Evolutionary conservation across 2,888 invertebrate species (phyloP).

Genomic region (Trichogramma dendrolimi): DNA sequence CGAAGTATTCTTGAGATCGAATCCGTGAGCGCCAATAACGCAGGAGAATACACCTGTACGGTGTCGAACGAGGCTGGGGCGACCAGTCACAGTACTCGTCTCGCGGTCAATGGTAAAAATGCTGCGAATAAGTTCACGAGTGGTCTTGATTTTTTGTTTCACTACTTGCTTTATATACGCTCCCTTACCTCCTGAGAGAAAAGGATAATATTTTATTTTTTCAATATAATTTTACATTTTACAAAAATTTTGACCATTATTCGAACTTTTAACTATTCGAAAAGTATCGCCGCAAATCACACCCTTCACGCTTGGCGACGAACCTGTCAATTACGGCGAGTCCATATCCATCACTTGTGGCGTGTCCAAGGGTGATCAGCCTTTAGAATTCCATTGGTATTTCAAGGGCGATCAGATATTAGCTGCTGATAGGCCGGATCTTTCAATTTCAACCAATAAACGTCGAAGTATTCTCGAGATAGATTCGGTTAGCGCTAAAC

Average conservation of each 20-base stretch:
- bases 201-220: too few relatives aligned
- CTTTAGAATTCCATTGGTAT: constrained; percentile 70
- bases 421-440: constrained; percentile 44
- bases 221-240: too few relatives aligned
- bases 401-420: constrained; percentile 62
- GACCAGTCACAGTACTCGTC: constrained; percentile 63
- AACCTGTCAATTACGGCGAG: constrained; percentile 66
- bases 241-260: background rate
- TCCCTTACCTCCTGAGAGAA: background rate
- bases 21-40: constrained; percentile 66
- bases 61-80: constrained; percentile 70
- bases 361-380: constrained; percentile 70
- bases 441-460: constrained; percentile 53
- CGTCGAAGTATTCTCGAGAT: constrained; percentile 58
- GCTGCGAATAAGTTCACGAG: background rate
- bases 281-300: constrained; percentile 70
- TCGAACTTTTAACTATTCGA: background rate
- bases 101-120: constrained; percentile 69
- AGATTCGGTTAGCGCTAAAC: constrained; percentile 54
- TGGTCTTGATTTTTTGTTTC: background rate
- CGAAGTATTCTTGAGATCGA: constrained; percentile 65
- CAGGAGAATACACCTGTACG: constrained; percentile 72
- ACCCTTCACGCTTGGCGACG: constrained; percentile 66
- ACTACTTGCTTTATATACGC: background rate
- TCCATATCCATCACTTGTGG: constrained; percentile 66